Evolutionary conservation across 2,113 vertebrate genomes (phyloP).

Genomic region (Callopanchax toddi): DNA sequence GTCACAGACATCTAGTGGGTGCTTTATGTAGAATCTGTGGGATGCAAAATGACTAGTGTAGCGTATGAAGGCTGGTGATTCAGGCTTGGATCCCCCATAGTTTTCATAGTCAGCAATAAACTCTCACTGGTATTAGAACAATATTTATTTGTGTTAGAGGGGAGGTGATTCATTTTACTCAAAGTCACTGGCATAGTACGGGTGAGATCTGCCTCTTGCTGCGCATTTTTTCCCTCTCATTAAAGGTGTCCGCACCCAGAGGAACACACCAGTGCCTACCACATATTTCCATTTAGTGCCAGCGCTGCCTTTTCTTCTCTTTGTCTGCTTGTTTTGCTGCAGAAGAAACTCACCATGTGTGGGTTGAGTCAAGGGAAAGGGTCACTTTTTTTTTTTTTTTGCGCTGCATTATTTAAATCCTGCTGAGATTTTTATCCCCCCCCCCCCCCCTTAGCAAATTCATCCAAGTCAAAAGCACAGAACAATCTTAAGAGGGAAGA

Average conservation of each 20-base stretch:
- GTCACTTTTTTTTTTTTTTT: slow-evolving; percentile 67
- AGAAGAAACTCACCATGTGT: slow-evolving; percentile 59
- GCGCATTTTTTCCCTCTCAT: slow-evolving; percentile 70
- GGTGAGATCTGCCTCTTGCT: slow-evolving; percentile 57
- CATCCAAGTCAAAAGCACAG: slow-evolving; percentile 65
- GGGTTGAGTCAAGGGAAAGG: slow-evolving; percentile 69
- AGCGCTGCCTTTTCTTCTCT: slow-evolving; percentile 62
- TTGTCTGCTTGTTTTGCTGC: slow-evolving; percentile 53
- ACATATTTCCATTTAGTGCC: slow-evolving; percentile 60
- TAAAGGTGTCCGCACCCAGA: slow-evolving; percentile 71
- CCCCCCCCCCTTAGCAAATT: slow-evolving; percentile 59
- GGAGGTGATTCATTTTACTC: slow-evolving; percentile 71
- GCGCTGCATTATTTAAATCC: slow-evolving; percentile 74
- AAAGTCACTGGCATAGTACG: slow-evolving; percentile 59
- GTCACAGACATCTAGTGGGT: slow-evolving; percentile 35
- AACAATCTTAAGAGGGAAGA: slow-evolving; percentile 58
- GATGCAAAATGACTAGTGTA: slow-evolving; percentile 30
- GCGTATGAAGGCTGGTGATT: slow-evolving; percentile 22
- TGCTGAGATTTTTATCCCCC: slow-evolving; percentile 44
- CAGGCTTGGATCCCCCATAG: slow-evolving; percentile 33
- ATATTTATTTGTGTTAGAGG: slow-evolving; percentile 68
- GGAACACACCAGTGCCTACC: slow-evolving; percentile 57
- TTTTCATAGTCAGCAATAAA: slow-evolving; percentile 37
- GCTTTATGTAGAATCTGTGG: slow-evolving; percentile 14
- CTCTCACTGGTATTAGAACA: slow-evolving; percentile 59